These are phyloP conservation scores for Ifrita kowaldi DNA, from an alignment of 2,113 vertebrate species.

Conservation along the genomic window DNA sequence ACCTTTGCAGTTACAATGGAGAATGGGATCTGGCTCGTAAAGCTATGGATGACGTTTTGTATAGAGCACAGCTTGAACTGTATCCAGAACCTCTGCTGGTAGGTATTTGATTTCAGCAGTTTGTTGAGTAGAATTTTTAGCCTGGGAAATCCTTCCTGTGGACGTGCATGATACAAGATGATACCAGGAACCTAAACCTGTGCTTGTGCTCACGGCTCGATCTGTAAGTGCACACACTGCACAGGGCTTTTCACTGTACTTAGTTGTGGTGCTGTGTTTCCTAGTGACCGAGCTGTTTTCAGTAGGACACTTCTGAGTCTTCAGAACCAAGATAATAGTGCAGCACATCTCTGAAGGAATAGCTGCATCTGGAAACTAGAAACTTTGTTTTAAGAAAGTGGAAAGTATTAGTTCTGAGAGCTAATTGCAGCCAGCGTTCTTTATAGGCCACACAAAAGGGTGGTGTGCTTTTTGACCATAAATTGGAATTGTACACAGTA, in stretches of 20 bases:
- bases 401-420: not conserved
- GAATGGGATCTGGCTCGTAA: conserved; percentile 92
- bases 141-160: not conserved
- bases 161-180: fast-evolving
- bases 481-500: not conserved
- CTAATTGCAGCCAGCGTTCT: not conserved
- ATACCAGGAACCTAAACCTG: not conserved
- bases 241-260: not conserved
- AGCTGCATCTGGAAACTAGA: not conserved
- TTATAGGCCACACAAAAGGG: not conserved
- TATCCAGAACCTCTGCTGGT: conserved; percentile 96
- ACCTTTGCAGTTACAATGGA: conserved; percentile 87
- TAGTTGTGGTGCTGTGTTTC: not conserved
- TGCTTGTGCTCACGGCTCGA: not conserved
- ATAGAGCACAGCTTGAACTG: conserved; percentile 92
- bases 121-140: not conserved
- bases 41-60: conserved; percentile 93
- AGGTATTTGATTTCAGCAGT: conserved; percentile 47
- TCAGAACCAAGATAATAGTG: not conserved
- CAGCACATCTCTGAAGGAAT: not conserved
- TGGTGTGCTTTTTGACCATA: not conserved
- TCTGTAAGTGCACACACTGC: not conserved
- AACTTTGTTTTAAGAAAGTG: not conserved
- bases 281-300: not conserved
- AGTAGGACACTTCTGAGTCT: not conserved